phyloP scores from a whole-genome alignment of 2,113 vertebrate species.

The Eulemur rufifrons region DNA sequence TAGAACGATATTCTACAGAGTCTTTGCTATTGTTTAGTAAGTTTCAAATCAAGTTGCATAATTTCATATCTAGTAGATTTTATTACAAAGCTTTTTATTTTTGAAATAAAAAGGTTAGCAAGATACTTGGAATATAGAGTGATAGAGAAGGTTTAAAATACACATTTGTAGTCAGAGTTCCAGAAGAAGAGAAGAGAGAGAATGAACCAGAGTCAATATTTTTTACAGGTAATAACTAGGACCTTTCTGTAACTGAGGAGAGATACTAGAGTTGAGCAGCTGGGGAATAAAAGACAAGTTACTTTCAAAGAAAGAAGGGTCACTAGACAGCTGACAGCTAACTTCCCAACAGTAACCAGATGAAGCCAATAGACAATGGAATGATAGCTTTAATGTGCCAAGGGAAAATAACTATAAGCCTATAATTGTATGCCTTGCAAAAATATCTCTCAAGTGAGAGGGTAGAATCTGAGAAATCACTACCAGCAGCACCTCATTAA shows the following conservation, averaged over 20 bases:
- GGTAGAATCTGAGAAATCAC: background rate
- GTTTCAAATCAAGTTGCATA: constrained; percentile 26
- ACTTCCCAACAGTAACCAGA: background rate
- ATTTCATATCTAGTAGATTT: background rate
- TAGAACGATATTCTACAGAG: background rate
- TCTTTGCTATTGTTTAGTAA: background rate
- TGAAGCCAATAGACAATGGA: background rate
- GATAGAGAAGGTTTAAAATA: background rate
- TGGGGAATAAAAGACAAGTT: background rate
- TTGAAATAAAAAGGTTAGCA: background rate
- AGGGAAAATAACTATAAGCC: background rate
- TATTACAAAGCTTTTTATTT: constrained; percentile 21
- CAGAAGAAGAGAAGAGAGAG: background rate
- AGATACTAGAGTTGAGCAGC: background rate
- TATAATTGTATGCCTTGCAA: background rate
- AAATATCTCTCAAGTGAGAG: background rate
- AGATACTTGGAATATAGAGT: background rate
- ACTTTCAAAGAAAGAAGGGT: background rate
- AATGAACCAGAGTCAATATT: background rate
- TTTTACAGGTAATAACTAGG: background rate
- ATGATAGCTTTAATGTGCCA: background rate
- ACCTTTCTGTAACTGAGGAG: background rate
- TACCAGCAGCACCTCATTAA: background rate
- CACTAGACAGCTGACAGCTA: background rate
- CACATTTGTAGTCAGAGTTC: background rate